A percentile compares a stretch with the other conserved stretches of the same genome.
Evolutionary conservation across 2,797 vertebrate species (phyloP).

Genomic region (Setipinna tenuifilis): DNA sequence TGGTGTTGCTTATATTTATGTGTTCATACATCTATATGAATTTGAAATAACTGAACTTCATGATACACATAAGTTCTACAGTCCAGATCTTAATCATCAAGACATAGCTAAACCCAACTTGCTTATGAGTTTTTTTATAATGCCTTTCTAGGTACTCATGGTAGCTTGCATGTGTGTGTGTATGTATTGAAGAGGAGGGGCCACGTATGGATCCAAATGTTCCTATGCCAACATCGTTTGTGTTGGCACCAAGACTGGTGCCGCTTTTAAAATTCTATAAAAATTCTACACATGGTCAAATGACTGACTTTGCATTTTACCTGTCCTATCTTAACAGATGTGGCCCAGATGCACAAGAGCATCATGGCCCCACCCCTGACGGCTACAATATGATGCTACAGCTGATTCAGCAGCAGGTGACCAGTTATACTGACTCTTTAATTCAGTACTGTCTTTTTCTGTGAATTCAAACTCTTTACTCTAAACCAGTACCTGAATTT

Average conservation of each 20-base stretch:
- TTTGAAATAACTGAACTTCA: neutral
- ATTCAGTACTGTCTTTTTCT: no score
- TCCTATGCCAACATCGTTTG: no score
- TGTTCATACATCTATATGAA: neutral
- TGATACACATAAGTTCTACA: no score
- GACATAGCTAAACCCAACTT: neutral
- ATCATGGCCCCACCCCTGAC: neutral
- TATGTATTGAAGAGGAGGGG: no score
- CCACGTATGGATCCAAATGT: no score
- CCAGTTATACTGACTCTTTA: no score
- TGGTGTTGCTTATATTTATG: neutral
- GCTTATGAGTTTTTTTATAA: no score
- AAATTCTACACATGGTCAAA: neutral
- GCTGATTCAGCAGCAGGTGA: no score
- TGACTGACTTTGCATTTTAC: neutral
- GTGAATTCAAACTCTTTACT: no score
- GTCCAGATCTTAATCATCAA: neutral
- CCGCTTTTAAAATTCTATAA: neutral
- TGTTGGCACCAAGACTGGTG: neutral
- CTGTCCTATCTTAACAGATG: neutral
- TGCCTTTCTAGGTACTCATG: no score
- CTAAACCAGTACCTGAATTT: no score
- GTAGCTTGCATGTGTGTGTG: no score
- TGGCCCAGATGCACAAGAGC: neutral
- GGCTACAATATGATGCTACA: neutral